Percentiles rank a stretch among this genome's conserved stretches.
Evolutionary conservation across 2,888 invertebrate genomes (phyloP).

Genomic region (Drosophila hamatofila): DNA sequence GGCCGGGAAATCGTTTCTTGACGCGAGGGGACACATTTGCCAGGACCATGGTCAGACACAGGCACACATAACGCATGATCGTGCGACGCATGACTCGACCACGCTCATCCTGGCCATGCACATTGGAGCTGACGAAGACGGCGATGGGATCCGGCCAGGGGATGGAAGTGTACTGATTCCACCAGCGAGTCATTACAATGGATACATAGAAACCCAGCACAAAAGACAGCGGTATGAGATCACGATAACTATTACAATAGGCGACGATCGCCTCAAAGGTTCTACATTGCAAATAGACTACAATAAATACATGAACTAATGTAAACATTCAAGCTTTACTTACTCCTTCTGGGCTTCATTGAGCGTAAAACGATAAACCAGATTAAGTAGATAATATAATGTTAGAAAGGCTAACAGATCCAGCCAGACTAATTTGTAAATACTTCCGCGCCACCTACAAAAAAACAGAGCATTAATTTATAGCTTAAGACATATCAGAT

Average conservation of each 20-base stretch:
- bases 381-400: constrained; percentile 92
- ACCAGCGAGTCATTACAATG: constrained; percentile 97
- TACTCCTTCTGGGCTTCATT: constrained; percentile 90
- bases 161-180: constrained; percentile 92
- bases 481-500: not conserved
- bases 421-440: constrained; percentile 97
- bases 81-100: constrained; percentile 93
- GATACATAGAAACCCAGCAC: constrained; percentile 97
- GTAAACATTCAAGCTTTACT: constrained; percentile 55
- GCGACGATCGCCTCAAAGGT: constrained; percentile 92
- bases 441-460: constrained; percentile 96
- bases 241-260: constrained; percentile 94
- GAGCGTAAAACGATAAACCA: constrained; percentile 91
- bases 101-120: constrained; percentile 94
- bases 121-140: constrained; percentile 93
- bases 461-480: not conserved
- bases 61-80: constrained; percentile 93
- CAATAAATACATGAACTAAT: not conserved
- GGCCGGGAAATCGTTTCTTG: constrained; percentile 94
- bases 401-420: constrained; percentile 93
- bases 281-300: constrained; percentile 85
- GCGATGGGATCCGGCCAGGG: constrained; percentile 95
- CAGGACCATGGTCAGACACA: constrained; percentile 94
- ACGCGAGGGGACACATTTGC: constrained; percentile 94
- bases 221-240: constrained; percentile 96